Evolutionary conservation across 2,888 invertebrate species (phyloP), one percentile per base, ranked within the genome.

Genomic region (Andrena fulva): DNA sequence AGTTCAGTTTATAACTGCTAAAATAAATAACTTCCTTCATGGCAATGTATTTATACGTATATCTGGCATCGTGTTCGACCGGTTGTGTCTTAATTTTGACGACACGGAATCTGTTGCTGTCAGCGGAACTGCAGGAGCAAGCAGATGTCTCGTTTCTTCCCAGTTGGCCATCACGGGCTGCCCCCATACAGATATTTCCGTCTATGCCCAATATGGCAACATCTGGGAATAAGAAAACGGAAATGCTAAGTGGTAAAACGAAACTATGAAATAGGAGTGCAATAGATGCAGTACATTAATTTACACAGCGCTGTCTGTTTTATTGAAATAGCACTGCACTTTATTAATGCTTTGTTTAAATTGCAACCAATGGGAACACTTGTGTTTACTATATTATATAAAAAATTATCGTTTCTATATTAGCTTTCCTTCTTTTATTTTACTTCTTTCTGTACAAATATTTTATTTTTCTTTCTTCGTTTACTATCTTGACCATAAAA

Each of bases 101-200:
- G 68, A 59, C 60, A 54, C 50, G 59, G 12, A 66, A 74, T 56
- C 63, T 33, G 12, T 33, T 62, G 31, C 64, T 59, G 48, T 72
- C 73, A 68, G 75, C 31, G 77, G 68, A 71, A 72, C 50, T 77
- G 72, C 68, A 82, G 77, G 56, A 79, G 66, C 76, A 35, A 78
- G 70, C 81, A 84, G 84, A 84, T 79, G 78, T 84, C 74, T 74
- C 81, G 56, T 59, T 77, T 80, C 77, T 82, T 83, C 72, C 64
- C 48, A 62, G 67, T 71, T 60, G 64, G 60, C 72, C 74, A 71
- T 54, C 60, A 50, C 63, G 63, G 66, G 73, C 72, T 62, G 35
- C 60, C 24, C 66, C 66, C 66, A 29, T 20, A 48, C 60, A 42
- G 48, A 33, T 42, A 35, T 59, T 75, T 73, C 68, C 76, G 66